Evolutionary conservation across 2,113 vertebrate genomes (phyloP).

Genomic region (Pedetes capensis): DNA sequence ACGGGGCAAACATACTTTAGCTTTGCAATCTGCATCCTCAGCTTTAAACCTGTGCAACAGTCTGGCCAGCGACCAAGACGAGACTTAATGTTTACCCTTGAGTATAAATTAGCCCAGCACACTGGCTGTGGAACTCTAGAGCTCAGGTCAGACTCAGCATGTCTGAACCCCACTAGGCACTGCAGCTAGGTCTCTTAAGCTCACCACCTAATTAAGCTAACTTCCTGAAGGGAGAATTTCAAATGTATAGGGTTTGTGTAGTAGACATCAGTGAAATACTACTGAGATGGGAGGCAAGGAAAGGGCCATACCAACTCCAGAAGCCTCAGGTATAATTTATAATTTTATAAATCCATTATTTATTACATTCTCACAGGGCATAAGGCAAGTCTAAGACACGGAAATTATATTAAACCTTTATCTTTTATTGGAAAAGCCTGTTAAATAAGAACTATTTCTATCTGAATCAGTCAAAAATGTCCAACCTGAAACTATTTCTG

Average conservation of each 20-base stretch:
- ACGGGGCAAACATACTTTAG: neutral
- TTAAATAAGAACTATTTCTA: slow-evolving; percentile 34
- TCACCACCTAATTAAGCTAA: slow-evolving; percentile 49
- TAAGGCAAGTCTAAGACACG: neutral
- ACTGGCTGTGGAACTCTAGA: neutral
- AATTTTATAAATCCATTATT: slow-evolving; percentile 1
- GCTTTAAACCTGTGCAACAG: neutral
- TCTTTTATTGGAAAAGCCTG: slow-evolving; percentile 1
- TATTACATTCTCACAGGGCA: neutral
- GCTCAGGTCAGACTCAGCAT: neutral
- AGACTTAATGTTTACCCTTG: slow-evolving; percentile 66
- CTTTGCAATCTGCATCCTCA: neutral
- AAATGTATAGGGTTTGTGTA: neutral
- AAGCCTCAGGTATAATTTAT: neutral
- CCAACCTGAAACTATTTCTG: slow-evolving; percentile 4
- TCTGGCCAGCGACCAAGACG: slow-evolving; percentile 57
- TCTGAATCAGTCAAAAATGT: slow-evolving; percentile 8
- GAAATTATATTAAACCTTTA: slow-evolving; percentile 13
- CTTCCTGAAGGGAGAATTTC: slow-evolving; percentile 43
- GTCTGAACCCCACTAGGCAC: neutral
- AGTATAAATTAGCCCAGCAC: slow-evolving; percentile 72
- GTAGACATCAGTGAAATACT: neutral
- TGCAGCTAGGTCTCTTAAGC: slow-evolving; percentile 48
- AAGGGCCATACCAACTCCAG: neutral
- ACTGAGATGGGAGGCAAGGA: neutral